Evolutionary conservation across 2,797 vertebrate species (phyloP), one percentile per base, ranked within the genome.

Genomic region (Poeciliopsis paucimaculata): DNA sequence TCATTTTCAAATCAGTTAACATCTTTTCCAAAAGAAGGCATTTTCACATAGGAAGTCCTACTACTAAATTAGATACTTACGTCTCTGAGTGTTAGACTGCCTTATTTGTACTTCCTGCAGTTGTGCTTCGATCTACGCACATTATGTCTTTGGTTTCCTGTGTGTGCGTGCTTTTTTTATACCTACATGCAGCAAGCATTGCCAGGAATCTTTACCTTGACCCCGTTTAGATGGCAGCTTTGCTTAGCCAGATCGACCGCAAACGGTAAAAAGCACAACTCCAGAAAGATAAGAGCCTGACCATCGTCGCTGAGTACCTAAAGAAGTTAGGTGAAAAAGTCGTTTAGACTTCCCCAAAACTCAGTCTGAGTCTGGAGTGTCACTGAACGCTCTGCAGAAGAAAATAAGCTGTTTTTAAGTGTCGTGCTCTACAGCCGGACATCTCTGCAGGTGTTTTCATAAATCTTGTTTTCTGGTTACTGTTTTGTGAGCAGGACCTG

Each of bases 401-500:
- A 31, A 71, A 36, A 26, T 43, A 55, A 3, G 15, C 62, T 82
- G 83, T 75, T 80, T 46, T 83, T 78, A 55, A 79, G 18, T 55
- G 62, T 77, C 18, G 8, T 23, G 36, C 11, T 26, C n/a, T 28
- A 23, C 12, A 9, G 26, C 41, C 8, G 41, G 70, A 39, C 28
- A 23, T n/a, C 11, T 49, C 9, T 79, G 75, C 51, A 43, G 45
- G 16, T 76, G 57, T 72, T 5, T n/a, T 49, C 28, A 16, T 45
- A 34, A 1, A 73, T 88, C 51, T 91, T 23, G 4, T 70, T 31
- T 57, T 28, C 43, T 87, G 85, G 55, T 74, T 74, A 72, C 31
- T 64, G 26, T 4, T 34, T 2, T 71, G 43, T 73, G 72, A 0
- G 0, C 88, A 99, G 98, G 98, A 99, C 87, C 95, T 98, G 87